Conservation (phyloP, 2,113 vertebrate genomes). For the Plecotus auritus region DNA sequence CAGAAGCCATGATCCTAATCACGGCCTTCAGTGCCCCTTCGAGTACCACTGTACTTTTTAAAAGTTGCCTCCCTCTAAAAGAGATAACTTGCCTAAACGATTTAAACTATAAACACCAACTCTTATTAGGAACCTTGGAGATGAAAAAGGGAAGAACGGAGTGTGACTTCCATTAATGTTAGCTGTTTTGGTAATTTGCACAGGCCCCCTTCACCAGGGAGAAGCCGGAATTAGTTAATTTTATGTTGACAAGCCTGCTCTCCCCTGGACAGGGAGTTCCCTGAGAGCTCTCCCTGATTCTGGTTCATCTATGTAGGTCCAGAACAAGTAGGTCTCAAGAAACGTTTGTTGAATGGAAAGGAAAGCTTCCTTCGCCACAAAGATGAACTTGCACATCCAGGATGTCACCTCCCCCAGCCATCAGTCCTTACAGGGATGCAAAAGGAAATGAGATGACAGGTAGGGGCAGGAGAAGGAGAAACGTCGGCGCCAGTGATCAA, state of each 20-base stretch:
- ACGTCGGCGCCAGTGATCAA: rapidly evolving
- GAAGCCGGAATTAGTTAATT: background rate
- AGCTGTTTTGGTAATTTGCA: background rate
- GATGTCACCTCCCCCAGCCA: background rate
- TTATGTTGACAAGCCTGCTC: background rate
- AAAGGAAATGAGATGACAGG: background rate
- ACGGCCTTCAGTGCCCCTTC: background rate
- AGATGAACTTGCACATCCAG: background rate
- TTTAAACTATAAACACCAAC: background rate
- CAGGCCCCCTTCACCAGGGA: background rate
- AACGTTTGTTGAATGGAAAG: background rate
- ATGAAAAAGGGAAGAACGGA: background rate
- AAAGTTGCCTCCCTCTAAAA: background rate
- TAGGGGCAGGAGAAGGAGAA: background rate
- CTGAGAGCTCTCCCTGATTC: background rate
- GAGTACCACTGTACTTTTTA: background rate
- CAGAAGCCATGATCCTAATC: background rate
- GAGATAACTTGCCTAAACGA: background rate
- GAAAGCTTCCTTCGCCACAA: background rate
- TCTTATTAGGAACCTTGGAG: background rate
- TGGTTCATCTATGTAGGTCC: background rate
- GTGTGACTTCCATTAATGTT: too few relatives aligned
- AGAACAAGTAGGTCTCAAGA: background rate
- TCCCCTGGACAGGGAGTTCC: background rate
- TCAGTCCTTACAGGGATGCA: background rate